Evolutionary conservation across 2,888 invertebrate genomes (phyloP).

Genomic region (Pecten maximus): DNA sequence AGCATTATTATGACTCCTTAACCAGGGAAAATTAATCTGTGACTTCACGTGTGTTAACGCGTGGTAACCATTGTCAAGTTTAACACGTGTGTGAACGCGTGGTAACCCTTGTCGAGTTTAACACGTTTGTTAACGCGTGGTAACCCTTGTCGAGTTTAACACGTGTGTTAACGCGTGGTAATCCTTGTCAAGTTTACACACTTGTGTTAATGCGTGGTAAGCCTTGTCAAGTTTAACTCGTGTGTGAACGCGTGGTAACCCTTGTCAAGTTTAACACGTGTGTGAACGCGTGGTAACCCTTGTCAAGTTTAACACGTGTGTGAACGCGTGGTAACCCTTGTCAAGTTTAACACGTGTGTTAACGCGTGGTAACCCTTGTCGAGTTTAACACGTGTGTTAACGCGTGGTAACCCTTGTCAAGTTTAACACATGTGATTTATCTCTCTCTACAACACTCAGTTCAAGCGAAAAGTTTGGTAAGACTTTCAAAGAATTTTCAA

Average conservation of each 20-base stretch:
- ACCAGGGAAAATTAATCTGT: not conserved
- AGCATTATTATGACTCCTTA: not conserved
- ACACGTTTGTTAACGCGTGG: not conserved
- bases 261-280: not conserved
- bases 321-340: not conserved
- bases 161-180: not conserved
- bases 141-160: not conserved
- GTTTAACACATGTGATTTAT: not conserved
- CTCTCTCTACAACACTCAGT: not conserved
- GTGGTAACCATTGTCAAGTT: not conserved
- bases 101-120: not conserved
- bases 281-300: not conserved
- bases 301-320: not conserved
- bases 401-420: not conserved
- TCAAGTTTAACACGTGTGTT: not conserved
- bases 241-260: not conserved
- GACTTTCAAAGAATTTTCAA: not conserved
- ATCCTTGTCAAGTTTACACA: not conserved
- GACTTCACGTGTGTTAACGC: not conserved
- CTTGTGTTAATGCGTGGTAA: not conserved
- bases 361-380: not conserved
- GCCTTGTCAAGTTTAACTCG: not conserved
- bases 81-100: conserved; percentile 21
- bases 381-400: not conserved
- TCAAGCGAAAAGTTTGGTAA: conserved; percentile 18